phyloP scores from a whole-genome alignment of 1,140 invertebrate species.

The Drosophila mojavensis region DNA sequence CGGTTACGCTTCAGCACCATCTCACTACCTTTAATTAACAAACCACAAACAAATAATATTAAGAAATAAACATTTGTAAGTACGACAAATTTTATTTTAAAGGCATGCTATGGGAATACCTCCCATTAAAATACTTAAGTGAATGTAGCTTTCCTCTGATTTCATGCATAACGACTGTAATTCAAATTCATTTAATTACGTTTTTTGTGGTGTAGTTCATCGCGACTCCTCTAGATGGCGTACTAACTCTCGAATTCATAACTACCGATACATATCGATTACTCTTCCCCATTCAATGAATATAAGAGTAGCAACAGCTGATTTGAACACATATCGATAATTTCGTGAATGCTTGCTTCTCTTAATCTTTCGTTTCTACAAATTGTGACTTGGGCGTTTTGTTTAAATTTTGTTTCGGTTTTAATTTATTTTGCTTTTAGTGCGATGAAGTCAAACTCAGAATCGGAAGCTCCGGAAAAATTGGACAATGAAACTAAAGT shows the following conservation, averaged over 20 bases:
- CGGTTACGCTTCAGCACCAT: slow-evolving; percentile 36
- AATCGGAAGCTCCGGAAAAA: background rate
- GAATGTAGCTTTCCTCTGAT: too few species aligned
- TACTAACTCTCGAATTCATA: background rate
- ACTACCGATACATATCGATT: background rate
- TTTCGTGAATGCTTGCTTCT: background rate
- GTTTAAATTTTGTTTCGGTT: background rate
- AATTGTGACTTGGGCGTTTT: background rate
- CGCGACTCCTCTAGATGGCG: background rate
- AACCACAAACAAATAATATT: background rate
- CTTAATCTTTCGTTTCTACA: background rate
- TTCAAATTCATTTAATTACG: too few species aligned
- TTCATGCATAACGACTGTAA: too few species aligned
- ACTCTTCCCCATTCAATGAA: background rate
- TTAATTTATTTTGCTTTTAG: background rate
- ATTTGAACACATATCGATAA: background rate
- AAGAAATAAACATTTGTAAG: background rate
- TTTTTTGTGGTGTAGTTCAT: too few species aligned
- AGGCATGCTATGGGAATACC: background rate
- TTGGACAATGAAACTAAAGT: background rate
- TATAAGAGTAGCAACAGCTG: background rate
- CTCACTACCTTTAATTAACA: background rate
- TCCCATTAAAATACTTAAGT: background rate
- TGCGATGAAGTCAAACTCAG: slow-evolving; percentile 36
- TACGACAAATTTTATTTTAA: background rate